Base-by-base conservation (phyloP, 1,140 invertebrate species). In the Aphelinus certus region DNA sequence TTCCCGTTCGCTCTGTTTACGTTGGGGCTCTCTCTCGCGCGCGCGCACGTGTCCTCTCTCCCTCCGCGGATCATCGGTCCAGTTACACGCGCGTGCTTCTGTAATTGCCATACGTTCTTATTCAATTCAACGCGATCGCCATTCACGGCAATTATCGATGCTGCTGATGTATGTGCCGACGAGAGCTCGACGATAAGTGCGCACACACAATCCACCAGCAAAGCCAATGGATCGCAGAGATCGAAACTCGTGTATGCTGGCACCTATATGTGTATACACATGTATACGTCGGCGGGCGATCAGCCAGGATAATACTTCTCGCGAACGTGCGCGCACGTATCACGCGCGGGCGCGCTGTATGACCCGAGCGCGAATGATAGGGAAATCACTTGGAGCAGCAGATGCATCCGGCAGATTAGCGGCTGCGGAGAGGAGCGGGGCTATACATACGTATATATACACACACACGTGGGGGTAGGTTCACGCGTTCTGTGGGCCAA, bases 321-420 rank as follows among this genome's bases (percentile, higher is more conserved):
- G 4, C 43, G 42, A 66, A 64, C 42, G 26, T 3, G 48, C 48
- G 3, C 9, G 3, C 3, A 10, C 5, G 10, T 62, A 56, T 26
- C n/a, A 67, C 42, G 56, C 7, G 7, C 53, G 26, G n/a, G 47
- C 0, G 3, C 43, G 45, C 45, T 42, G 45, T 7, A 67, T 26
- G 26, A 26, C 26, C 26, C 26, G 26, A 26, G 26, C 26, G 26
- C 26, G 65, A 56, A 56, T 56, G 7, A n/a, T 7, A 56, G 66
- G 45, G 58, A 68, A 48, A 58, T 68, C 66, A 53, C 55, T 57
- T 68, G 53, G 47, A 68, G 26, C 26, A 1, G 55, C 47, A 68
- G 66, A 68, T 68, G 53, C 43, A 5, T 58, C 48, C n/a, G 66
- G 4, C 9, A 68, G 66, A 68, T 68, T 66, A 58, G 42, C 55